Percentiles rank a stretch among this genome's conserved stretches.
phyloP scores from a whole-genome alignment of 2,113 vertebrate species.

The Aegithalos caudatus region DNA sequence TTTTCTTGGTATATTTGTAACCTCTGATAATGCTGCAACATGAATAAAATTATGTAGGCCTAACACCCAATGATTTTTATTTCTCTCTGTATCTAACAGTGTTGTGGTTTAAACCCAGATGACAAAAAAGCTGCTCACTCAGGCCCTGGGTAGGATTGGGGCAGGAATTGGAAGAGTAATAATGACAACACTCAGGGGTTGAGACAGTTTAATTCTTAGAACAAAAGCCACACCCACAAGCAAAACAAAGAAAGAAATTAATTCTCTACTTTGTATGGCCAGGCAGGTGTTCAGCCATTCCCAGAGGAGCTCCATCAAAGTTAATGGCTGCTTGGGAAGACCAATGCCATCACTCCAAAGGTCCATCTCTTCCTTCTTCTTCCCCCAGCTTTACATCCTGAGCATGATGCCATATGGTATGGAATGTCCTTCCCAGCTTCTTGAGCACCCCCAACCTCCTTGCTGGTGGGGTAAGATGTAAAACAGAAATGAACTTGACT shows the following conservation, averaged over 20 bases:
- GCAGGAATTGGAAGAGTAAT: neutral
- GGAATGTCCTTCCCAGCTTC: neutral
- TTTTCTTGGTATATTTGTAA: neutral
- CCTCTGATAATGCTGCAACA: neutral
- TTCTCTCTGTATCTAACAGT: neutral
- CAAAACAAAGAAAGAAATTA: neutral
- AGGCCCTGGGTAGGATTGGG: fast-evolving
- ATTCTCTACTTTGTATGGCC: neutral
- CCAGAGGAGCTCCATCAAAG: neutral
- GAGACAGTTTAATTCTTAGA: neutral
- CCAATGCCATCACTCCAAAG: neutral
- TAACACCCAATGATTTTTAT: neutral
- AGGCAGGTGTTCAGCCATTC: neutral
- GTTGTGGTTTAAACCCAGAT: neutral
- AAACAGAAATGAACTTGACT: neutral
- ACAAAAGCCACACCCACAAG: fast-evolving
- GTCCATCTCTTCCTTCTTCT: neutral
- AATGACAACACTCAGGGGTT: neutral
- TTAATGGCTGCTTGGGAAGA: neutral
- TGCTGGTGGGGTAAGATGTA: neutral
- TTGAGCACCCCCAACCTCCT: no score
- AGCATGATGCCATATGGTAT: neutral
- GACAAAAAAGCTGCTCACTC: neutral
- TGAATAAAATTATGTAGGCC: neutral
- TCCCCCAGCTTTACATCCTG: neutral